A percentile compares a stretch with the other conserved stretches of the same genome.
Conservation (phyloP, 2,888 invertebrate species). For the Tyria jacobaeae region DNA sequence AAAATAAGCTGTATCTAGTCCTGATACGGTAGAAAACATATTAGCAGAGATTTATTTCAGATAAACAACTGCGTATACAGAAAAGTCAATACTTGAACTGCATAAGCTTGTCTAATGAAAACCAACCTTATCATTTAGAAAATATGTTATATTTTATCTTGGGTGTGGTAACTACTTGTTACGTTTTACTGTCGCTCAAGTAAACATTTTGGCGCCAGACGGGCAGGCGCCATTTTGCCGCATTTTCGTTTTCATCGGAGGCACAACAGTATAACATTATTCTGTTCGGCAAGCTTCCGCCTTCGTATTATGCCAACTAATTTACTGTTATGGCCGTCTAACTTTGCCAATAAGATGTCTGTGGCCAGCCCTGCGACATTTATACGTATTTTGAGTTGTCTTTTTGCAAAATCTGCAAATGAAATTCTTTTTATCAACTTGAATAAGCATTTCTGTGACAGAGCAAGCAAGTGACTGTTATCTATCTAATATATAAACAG, state of each 20-base stretch:
- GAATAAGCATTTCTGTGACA: too few species aligned
- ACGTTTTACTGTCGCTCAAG: conserved; percentile 52
- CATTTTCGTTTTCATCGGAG: conserved; percentile 62
- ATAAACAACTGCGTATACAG: conserved; percentile 50
- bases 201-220: conserved; percentile 74
- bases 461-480: neutral
- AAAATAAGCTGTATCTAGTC: conserved; percentile 19
- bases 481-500: too few species aligned
- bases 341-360: conserved; percentile 62
- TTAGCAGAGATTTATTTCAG: conserved; percentile 22
- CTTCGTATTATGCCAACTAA: conserved; percentile 71
- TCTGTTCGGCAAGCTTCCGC: conserved; percentile 72
- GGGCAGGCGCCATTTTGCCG: conserved; percentile 74
- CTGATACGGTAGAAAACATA: conserved; percentile 24
- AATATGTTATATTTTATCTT: conserved; percentile 11
- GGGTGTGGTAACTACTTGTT: conserved; percentile 26
- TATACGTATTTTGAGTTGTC: conserved; percentile 32
- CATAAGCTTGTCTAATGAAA: conserved; percentile 29
- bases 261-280: conserved; percentile 67
- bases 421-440: neutral
- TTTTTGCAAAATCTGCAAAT: neutral
- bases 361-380: conserved; percentile 48
- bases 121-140: neutral
- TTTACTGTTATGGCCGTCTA: conserved; percentile 72
- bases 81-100: conserved; percentile 61